phyloP scores from a whole-genome alignment of 2,797 vertebrate species.

The Phoeniculus purpureus region DNA sequence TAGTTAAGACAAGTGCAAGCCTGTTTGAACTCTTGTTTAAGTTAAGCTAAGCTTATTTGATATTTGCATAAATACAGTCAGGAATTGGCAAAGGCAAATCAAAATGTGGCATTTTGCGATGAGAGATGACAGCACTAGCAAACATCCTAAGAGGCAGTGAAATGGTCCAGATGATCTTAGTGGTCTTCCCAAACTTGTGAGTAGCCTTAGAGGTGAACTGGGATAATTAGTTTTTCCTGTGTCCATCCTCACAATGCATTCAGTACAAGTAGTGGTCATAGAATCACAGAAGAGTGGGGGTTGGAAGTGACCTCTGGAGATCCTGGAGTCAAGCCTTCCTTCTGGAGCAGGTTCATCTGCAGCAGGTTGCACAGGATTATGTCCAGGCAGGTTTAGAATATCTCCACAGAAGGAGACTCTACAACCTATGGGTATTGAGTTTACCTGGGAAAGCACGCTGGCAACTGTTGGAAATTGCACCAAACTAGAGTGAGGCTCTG shows the following conservation, averaged over 20 bases:
- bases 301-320: too few species aligned
- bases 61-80: not conserved
- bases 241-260: too few species aligned
- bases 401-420: too few species aligned
- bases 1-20: not conserved
- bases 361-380: too few species aligned
- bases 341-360: too few species aligned
- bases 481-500: not conserved
- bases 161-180: not conserved
- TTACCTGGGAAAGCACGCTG: not conserved
- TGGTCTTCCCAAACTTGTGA: not conserved
- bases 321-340: too few species aligned
- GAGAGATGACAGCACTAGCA: not conserved
- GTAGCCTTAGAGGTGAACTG: not conserved
- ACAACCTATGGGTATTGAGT: not conserved
- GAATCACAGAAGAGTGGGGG: too few species aligned
- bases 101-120: not conserved
- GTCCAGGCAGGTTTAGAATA: too few species aligned
- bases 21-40: not conserved
- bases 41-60: not conserved
- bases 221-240: not conserved
- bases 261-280: too few species aligned
- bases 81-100: not conserved
- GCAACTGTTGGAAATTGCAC: not conserved
- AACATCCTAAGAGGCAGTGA: not conserved